A percentile compares a stretch with the other conserved stretches of the same genome.
These are phyloP conservation scores for Thysanoteuthis rhombus DNA, from an alignment of 2,888 invertebrate genomes.

Conservation along the genomic window DNA sequence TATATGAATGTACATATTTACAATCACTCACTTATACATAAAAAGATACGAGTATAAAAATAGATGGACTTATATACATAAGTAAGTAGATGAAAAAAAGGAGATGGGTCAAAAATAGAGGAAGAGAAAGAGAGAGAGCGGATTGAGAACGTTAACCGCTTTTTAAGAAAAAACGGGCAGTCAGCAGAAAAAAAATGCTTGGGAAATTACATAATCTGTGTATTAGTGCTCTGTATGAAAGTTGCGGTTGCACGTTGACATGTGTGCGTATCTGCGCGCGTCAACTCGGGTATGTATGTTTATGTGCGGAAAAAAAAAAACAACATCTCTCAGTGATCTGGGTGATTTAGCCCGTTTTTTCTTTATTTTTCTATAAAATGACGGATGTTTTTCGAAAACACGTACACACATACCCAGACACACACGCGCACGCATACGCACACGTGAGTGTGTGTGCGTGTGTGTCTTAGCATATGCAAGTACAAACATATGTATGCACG, in stretches of 20 bases:
- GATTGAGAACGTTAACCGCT: neutral
- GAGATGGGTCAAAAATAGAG: neutral
- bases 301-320: neutral
- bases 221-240: neutral
- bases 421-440: neutral
- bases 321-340: too few relatives aligned
- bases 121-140: neutral
- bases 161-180: neutral
- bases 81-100: neutral
- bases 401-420: too few relatives aligned
- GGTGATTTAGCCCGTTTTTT: too few relatives aligned
- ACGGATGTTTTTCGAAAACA: too few relatives aligned
- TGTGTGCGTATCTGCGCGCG: neutral
- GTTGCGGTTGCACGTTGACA: neutral
- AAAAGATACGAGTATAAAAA: neutral
- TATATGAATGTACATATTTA: too few relatives aligned
- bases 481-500: too few relatives aligned
- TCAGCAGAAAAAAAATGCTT: neutral
- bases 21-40: neutral
- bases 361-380: too few relatives aligned
- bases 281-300: neutral
- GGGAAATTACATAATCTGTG: neutral
- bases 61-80: too few relatives aligned
- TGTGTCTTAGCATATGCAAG: too few relatives aligned
- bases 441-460: too few relatives aligned